Evolutionary conservation across 1,140 invertebrate species (phyloP).

Genomic region (Rhopalosiphum maidis): DNA sequence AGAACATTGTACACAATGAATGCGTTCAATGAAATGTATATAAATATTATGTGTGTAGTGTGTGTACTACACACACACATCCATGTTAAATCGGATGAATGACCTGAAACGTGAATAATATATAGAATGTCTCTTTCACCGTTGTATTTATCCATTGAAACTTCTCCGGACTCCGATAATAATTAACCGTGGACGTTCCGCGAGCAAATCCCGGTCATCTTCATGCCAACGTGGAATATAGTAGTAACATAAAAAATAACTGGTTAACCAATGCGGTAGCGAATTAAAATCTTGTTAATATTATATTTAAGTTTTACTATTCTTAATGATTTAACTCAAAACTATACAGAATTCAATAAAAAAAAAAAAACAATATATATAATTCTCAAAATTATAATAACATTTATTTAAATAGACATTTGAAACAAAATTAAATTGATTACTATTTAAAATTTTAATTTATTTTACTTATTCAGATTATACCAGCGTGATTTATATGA

Average conservation of each 20-base stretch:
- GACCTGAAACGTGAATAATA: conserved; percentile 47
- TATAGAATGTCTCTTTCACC: conserved; percentile 52
- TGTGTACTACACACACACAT: neutral
- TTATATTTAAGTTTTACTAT: neutral
- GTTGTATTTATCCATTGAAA: conserved; percentile 55
- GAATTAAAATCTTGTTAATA: conserved; percentile 2
- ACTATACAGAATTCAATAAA: neutral
- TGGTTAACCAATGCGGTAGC: conserved; percentile 12
- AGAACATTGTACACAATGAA: neutral
- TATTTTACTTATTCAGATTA: neutral
- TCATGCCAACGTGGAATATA: conserved; percentile 34
- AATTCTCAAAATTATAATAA: too few species aligned
- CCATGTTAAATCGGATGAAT: conserved; percentile 51
- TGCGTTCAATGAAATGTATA: conserved; percentile 40
- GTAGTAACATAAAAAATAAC: conserved; percentile 38
- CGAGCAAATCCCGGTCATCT: conserved; percentile 52
- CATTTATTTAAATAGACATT: too few species aligned
- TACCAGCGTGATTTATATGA: neutral
- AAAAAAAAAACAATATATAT: too few species aligned
- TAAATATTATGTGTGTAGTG: neutral
- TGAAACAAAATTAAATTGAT: neutral
- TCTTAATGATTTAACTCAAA: neutral
- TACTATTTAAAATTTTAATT: neutral
- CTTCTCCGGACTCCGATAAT: conserved; percentile 36
- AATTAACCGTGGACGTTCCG: conserved; percentile 53